Evolutionary conservation across 53 echinoderm and acorn worm genomes (phyloP).

Genomic region (Arbacia lixula): DNA sequence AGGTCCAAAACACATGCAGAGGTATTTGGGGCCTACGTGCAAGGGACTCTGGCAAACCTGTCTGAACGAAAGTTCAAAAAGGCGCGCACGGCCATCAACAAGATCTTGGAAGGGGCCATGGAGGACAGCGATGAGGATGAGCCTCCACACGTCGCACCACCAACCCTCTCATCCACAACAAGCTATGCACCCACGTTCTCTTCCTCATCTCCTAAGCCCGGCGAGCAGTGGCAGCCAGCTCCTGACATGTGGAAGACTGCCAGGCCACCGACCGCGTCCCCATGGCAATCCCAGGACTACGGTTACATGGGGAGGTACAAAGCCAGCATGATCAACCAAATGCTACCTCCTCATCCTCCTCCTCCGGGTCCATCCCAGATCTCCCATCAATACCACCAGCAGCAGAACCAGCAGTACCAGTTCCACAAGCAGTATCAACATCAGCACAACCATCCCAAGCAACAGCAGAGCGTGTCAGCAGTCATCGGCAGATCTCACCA

Average conservation of each 20-base stretch:
- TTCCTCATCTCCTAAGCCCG: conserved; percentile 31
- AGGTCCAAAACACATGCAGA: not conserved
- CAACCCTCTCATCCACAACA: not conserved
- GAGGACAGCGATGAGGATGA: conserved; percentile 38
- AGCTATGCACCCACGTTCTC: conserved; percentile 27
- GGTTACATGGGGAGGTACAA: conserved; percentile 14
- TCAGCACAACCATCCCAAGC: not conserved
- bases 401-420: not conserved
- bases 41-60: conserved; percentile 3
- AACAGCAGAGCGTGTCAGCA: conserved; percentile 31
- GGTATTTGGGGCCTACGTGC: conserved; percentile 25
- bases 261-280: conserved; percentile 2
- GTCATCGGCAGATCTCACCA: not conserved
- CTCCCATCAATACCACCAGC: conserved; percentile 7
- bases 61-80: conserved; percentile 15
- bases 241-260: conserved; percentile 3
- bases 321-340: conserved; percentile 24
- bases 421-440: not conserved
- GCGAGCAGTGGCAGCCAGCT: conserved; percentile 16
- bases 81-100: conserved; percentile 15
- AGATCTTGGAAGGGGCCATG: conserved; percentile 36
- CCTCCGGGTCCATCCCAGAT: conserved; percentile 24
- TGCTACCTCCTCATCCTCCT: conserved; percentile 9
- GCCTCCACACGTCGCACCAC: conserved; percentile 13
- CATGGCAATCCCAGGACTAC: conserved; percentile 12